Percentiles rank a stretch among this genome's conserved stretches.
phyloP scores from a whole-genome alignment of 2,888 invertebrate genomes.

The Drosophila rubida region DNA sequence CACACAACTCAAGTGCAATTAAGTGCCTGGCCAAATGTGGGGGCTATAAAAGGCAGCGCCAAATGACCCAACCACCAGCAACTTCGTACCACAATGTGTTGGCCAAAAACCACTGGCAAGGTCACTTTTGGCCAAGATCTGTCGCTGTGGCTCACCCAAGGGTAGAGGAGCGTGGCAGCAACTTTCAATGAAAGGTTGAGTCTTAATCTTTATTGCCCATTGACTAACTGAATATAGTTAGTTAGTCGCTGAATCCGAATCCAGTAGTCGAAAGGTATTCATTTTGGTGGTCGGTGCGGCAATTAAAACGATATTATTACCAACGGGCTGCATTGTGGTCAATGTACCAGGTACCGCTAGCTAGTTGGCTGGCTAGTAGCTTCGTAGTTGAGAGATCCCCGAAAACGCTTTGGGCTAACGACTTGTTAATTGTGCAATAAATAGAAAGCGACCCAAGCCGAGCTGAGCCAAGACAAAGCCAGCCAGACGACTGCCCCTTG shows the following conservation, averaged over 20 bases:
- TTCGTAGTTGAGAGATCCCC: constrained; percentile 28
- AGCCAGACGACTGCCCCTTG: constrained; percentile 19
- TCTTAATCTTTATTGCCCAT: constrained; percentile 5
- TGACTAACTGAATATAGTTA: constrained; percentile 7
- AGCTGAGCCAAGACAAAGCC: constrained; percentile 19
- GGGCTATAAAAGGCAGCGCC: constrained; percentile 43
- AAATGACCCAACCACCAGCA: constrained; percentile 38
- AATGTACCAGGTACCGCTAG: constrained; percentile 45
- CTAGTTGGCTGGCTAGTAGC: neutral
- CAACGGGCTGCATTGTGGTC: constrained; percentile 42
- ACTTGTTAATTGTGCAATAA: constrained; percentile 80
- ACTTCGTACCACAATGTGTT: neutral
- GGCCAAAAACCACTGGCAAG: constrained; percentile 19
- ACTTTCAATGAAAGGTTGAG: constrained; percentile 28
- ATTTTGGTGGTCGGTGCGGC: constrained; percentile 38
- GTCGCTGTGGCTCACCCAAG: constrained; percentile 1
- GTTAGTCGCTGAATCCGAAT: neutral
- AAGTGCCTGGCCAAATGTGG: constrained; percentile 55
- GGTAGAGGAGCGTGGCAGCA: neutral
- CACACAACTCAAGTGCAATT: constrained; percentile 61
- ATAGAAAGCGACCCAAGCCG: constrained; percentile 66
- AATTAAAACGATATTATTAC: constrained; percentile 79
- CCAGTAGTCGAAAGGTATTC: constrained; percentile 28
- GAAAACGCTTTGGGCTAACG: constrained; percentile 64
- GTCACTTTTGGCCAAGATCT: constrained; percentile 6